phyloP scores from a whole-genome alignment of 2,797 vertebrate species.

The Rhabdophis nuchalis region DNA sequence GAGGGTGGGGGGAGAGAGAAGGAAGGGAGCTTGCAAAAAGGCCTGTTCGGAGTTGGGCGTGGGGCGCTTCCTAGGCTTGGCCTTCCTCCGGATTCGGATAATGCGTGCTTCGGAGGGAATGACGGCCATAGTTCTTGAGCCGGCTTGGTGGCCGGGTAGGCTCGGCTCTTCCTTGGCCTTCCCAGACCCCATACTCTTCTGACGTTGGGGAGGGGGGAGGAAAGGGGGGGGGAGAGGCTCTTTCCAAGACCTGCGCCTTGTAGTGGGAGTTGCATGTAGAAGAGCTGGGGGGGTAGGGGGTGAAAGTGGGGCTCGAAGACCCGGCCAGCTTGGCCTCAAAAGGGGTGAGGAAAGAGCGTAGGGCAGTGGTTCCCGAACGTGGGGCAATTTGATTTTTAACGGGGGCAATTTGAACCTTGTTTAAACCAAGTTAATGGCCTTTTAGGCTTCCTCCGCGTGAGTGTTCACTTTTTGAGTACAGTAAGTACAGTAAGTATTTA shows the following conservation, averaged over 20 bases:
- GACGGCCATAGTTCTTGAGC: not conserved
- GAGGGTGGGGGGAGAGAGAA: too few species aligned
- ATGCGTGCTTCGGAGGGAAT: not conserved
- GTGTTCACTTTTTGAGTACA: too few species aligned
- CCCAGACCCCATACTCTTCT: not conserved
- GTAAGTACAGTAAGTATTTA: too few species aligned
- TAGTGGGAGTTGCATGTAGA: not conserved
- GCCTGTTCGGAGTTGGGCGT: conserved; percentile 23
- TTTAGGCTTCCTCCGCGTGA: too few species aligned
- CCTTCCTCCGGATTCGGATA: not conserved
- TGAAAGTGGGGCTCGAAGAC: not conserved
- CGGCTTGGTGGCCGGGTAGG: not conserved
- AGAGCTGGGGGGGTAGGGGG: not conserved
- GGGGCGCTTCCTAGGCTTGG: not conserved
- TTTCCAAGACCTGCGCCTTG: not conserved
- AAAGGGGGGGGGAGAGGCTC: not conserved
- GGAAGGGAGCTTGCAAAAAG: not conserved
- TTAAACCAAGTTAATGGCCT: too few species aligned
- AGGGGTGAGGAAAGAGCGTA: not conserved
- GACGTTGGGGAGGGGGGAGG: too few species aligned
- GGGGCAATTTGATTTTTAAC: too few species aligned
- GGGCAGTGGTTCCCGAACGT: too few species aligned
- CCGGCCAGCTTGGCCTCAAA: not conserved
- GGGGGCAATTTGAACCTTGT: too few species aligned
- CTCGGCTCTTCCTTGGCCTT: not conserved